A percentile compares a stretch with the other conserved stretches of the same genome.
phyloP scores from a whole-genome alignment of 1,140 invertebrate genomes.

The Gonatopus flavifemur region DNA sequence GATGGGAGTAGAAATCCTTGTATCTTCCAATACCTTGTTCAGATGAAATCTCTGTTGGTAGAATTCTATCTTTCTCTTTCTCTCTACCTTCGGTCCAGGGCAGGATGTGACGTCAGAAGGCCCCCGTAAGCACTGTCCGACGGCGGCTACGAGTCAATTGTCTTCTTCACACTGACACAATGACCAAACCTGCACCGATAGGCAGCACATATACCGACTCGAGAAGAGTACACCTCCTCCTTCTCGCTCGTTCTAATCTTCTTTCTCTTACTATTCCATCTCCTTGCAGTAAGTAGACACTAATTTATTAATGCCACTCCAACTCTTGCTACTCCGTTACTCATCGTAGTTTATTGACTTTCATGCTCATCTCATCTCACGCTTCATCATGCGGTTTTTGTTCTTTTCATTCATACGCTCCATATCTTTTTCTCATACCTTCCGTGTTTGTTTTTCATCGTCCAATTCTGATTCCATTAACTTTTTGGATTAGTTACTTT shows the following conservation, averaged over 20 bases:
- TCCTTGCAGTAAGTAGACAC: slow-evolving; percentile 42
- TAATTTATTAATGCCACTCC: slow-evolving; percentile 55
- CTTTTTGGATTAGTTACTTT: no score
- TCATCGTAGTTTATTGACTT: slow-evolving; percentile 53
- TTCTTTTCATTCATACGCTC: no score
- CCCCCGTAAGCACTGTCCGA: slow-evolving; percentile 39
- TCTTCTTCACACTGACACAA: slow-evolving; percentile 40
- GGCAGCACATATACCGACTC: not conserved
- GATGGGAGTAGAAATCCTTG: no score
- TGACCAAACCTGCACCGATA: slow-evolving; percentile 4
- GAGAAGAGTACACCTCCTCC: slow-evolving; percentile 11
- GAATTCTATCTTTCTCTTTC: no score
- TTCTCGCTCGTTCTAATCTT: not conserved
- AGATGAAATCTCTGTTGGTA: slow-evolving; percentile 37
- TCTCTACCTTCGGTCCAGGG: no score
- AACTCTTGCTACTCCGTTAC: slow-evolving; percentile 44
- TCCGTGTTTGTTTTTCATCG: no score
- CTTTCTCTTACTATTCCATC: slow-evolving; percentile 9
- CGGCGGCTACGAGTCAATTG: slow-evolving; percentile 47
- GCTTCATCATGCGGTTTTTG: slow-evolving; percentile 23
- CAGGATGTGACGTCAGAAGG: slow-evolving; percentile 54
- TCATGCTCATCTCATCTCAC: slow-evolving; percentile 42
- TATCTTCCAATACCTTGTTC: slow-evolving; percentile 38
- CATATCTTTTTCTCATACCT: no score
- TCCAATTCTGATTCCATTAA: no score